These are phyloP conservation scores for Macrosoma leucophasiata DNA, from an alignment of 2,888 invertebrate genomes.

Conservation along the genomic window DNA sequence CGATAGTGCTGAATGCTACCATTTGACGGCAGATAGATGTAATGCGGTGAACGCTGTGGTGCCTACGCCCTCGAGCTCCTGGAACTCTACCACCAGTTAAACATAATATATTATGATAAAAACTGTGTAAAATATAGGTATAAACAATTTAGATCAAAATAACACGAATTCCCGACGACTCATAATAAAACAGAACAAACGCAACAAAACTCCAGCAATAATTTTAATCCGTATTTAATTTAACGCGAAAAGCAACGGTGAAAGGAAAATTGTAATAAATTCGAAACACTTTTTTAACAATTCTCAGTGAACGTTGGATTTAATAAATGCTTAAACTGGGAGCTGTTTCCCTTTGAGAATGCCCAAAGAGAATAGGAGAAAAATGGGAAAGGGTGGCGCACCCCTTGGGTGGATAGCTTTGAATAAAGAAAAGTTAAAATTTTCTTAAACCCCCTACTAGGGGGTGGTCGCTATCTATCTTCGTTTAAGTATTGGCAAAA, in stretches of 20 bases:
- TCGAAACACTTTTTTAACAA: constrained; percentile 53
- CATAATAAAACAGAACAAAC: no score
- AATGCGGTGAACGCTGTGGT: no score
- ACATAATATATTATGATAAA: no score
- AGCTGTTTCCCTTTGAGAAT: constrained; percentile 68
- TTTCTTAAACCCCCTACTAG: constrained; percentile 57
- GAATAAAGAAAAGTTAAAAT: constrained; percentile 76
- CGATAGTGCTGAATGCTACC: no score
- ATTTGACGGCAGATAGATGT: no score
- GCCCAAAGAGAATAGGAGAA: constrained; percentile 71
- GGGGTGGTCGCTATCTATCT: constrained; percentile 63
- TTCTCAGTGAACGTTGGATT: constrained; percentile 63
- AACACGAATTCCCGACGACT: no score
- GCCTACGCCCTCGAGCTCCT: no score
- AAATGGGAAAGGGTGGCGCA: constrained; percentile 40
- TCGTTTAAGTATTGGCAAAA: constrained; percentile 74
- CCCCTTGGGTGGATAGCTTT: constrained; percentile 38
- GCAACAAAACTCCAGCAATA: no score
- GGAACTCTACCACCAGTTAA: no score
- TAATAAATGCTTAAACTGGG: constrained; percentile 68
- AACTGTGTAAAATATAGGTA: no score
- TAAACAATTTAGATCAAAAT: no score
- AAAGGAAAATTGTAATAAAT: constrained; percentile 26
- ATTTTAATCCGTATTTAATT: constrained; percentile 16
- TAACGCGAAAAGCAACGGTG: constrained; percentile 13